These are phyloP conservation scores for Cebus imitator DNA, from an alignment of 2,113 vertebrate genomes.

Conservation along the genomic window DNA sequence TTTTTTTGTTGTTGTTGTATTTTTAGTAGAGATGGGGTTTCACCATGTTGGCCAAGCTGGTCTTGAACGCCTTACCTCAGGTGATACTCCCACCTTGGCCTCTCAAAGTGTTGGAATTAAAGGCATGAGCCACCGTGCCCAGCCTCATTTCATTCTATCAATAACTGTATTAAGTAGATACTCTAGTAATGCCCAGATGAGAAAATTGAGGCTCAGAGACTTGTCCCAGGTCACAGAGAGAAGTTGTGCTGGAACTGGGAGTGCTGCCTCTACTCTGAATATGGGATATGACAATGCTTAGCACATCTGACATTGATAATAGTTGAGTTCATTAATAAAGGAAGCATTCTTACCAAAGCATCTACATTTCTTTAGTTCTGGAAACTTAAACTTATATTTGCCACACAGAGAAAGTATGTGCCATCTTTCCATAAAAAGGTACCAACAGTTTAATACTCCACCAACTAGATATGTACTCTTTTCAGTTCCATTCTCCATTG, in stretches of 20 bases:
- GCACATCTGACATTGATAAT: not conserved
- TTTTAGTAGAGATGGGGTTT: too few species aligned
- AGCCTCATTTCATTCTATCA: not conserved
- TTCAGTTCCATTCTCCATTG: not conserved
- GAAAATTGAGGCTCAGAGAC: not conserved
- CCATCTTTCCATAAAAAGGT: not conserved
- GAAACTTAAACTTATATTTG: not conserved
- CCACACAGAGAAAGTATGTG: not conserved
- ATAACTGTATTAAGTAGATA: not conserved
- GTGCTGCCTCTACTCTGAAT: not conserved
- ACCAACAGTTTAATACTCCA: not conserved
- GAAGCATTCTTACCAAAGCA: not conserved
- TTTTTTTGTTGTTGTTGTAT: too few species aligned
- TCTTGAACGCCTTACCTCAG: too few species aligned
- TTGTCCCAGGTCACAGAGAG: not conserved
- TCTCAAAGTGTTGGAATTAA: too few species aligned
- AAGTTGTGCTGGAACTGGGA: not conserved
- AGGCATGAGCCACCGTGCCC: too few species aligned
- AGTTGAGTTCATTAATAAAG: not conserved
- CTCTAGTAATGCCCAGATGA: not conserved
- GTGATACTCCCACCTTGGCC: too few species aligned
- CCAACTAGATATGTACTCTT: fast-evolving
- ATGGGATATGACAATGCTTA: not conserved
- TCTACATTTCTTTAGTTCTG: not conserved
- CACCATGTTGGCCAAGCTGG: too few species aligned